Conservation (phyloP, 2,113 vertebrate species). For the Mirza zaza region DNA sequence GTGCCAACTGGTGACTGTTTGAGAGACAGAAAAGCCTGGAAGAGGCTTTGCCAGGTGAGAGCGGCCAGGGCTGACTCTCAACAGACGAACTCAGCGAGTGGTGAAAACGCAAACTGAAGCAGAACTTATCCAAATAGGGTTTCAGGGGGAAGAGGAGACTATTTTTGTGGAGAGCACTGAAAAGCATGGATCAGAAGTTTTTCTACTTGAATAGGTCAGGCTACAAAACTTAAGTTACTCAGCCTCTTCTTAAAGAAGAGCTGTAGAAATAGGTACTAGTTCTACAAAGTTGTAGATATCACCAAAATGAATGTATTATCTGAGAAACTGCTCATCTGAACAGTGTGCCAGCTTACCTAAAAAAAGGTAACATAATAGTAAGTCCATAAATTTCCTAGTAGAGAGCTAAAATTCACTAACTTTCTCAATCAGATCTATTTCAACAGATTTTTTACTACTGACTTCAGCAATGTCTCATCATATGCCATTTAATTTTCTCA, state of each 20-base stretch:
- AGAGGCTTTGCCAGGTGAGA: neutral
- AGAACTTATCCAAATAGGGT: constrained; percentile 29
- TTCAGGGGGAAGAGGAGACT: neutral
- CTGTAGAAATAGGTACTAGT: neutral
- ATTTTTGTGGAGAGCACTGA: neutral
- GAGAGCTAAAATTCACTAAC: neutral
- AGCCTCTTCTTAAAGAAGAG: neutral
- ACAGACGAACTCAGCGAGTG: constrained; percentile 52
- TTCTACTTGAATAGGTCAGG: constrained; percentile 8
- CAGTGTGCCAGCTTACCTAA: neutral
- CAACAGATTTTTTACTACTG: neutral
- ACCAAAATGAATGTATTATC: neutral
- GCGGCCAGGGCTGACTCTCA: neutral
- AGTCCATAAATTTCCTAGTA: neutral
- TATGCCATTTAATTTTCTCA: neutral
- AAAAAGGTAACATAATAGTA: neutral
- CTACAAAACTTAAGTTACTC: neutral
- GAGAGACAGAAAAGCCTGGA: neutral
- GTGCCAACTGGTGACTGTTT: neutral
- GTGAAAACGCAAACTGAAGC: constrained; percentile 52
- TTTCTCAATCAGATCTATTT: constrained; percentile 1
- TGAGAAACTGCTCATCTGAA: neutral
- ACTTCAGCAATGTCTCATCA: neutral
- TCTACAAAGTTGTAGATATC: neutral
- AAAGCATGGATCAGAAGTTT: neutral